Percentiles rank a stretch among this genome's conserved stretches.
Conservation (phyloP, 1,140 invertebrate genomes). For the Drosophila dunni region DNA sequence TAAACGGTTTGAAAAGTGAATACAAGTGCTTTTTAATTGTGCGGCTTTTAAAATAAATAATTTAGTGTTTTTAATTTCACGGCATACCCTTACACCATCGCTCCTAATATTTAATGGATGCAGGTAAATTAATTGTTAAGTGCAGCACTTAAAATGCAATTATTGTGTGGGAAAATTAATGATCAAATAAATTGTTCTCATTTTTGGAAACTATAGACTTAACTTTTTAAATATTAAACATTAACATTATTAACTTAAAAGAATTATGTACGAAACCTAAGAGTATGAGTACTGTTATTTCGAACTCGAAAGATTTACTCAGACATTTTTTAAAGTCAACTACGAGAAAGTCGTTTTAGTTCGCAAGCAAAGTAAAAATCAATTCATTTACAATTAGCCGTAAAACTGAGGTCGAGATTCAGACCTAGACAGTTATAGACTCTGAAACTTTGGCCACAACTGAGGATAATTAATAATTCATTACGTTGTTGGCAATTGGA, state of each 20-base stretch:
- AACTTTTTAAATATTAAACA: neutral
- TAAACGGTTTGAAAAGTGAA: conserved; percentile 51
- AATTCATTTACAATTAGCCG: neutral
- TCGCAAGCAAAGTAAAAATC: no score
- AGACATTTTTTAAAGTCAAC: no score
- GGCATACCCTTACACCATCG: conserved; percentile 2
- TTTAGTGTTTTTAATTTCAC: conserved; percentile 56
- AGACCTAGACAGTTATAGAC: neutral
- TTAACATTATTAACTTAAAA: no score
- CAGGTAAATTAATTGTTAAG: conserved; percentile 62
- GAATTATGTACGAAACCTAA: no score
- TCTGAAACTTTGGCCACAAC: neutral
- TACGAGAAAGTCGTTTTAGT: no score
- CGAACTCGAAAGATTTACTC: no score
- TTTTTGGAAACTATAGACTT: neutral
- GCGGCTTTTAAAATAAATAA: conserved; percentile 57
- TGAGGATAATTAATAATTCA: conserved; percentile 70
- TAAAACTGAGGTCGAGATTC: conserved; percentile 1
- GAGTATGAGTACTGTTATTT: no score
- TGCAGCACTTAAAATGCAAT: conserved; percentile 46
- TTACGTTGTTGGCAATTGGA: conserved; percentile 59
- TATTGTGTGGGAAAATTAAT: conserved; percentile 37
- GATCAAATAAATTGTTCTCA: neutral
- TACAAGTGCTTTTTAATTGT: conserved; percentile 65
- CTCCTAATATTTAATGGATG: conserved; percentile 69